A percentile compares a stretch with the other conserved stretches of the same genome.
phyloP scores from a whole-genome alignment of 2,797 vertebrate species.

The Eospalax fontanierii region DNA sequence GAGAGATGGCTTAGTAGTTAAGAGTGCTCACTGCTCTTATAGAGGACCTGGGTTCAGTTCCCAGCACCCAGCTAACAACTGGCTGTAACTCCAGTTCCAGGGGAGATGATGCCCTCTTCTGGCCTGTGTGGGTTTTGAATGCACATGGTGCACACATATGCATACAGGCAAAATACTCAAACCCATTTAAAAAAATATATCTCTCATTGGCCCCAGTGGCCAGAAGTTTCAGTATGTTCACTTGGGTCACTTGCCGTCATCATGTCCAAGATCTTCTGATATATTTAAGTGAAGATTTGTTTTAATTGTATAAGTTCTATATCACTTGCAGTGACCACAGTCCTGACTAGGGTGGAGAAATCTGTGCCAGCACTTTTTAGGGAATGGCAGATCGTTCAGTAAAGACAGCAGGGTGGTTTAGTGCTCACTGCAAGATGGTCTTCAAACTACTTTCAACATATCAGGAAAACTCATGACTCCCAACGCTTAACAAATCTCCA shows the following conservation, averaged over 20 bases:
- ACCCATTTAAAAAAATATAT: slow-evolving; percentile 3
- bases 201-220: slow-evolving; percentile 90
- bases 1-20: too few species aligned
- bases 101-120: too few species aligned
- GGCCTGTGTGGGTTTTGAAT: too few species aligned
- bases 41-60: too few species aligned
- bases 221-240: slow-evolving; percentile 90
- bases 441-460: slow-evolving; percentile 91
- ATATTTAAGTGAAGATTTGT: slow-evolving; percentile 89
- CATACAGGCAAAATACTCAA: too few species aligned
- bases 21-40: too few species aligned
- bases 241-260: slow-evolving; percentile 90
- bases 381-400: slow-evolving; percentile 90
- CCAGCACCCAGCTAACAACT: too few species aligned
- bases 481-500: slow-evolving; percentile 89
- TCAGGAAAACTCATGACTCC: slow-evolving; percentile 91
- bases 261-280: slow-evolving; percentile 90
- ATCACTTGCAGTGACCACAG: slow-evolving; percentile 91
- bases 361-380: slow-evolving; percentile 91
- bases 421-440: slow-evolving; percentile 90
- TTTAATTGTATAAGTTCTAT: slow-evolving; percentile 92
- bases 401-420: slow-evolving; percentile 90
- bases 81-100: too few species aligned
- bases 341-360: slow-evolving; percentile 90
- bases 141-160: too few species aligned